Conservation (phyloP, 2,797 vertebrate genomes). For the Loriculus beryllinus region DNA sequence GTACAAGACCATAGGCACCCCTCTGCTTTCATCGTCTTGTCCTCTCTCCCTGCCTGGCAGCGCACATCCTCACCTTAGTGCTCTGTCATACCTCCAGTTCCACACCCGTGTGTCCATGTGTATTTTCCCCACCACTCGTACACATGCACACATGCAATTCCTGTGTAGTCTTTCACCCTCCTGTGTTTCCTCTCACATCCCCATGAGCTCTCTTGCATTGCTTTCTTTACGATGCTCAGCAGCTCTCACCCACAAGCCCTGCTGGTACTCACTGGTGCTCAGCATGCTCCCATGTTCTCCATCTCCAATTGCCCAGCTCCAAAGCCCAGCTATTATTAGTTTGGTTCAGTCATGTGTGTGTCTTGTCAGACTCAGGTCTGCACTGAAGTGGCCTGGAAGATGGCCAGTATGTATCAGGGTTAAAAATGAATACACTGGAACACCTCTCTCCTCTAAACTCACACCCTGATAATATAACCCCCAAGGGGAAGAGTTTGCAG, state of each 20-base stretch:
- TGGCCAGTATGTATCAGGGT: neutral
- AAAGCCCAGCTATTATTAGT: neutral
- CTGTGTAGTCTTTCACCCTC: neutral
- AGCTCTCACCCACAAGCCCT: neutral
- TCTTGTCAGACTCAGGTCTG: neutral
- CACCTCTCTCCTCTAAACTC: neutral
- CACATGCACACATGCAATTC: neutral
- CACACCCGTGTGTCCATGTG: rapidly evolving
- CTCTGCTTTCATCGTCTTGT: rapidly evolving
- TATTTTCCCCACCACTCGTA: neutral
- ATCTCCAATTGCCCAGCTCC: neutral
- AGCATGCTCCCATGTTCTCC: neutral
- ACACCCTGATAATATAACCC: neutral
- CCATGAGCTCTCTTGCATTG: neutral
- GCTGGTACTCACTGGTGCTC: rapidly evolving
- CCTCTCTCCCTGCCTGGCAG: neutral
- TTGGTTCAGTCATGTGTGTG: neutral
- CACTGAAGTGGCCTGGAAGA: neutral
- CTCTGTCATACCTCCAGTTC: rapidly evolving
- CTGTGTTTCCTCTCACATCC: neutral
- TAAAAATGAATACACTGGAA: neutral
- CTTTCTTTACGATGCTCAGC: rapidly evolving
- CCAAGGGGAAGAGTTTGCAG: neutral
- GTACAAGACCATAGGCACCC: neutral
- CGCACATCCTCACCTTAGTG: neutral